phyloP scores from a whole-genome alignment of 2,797 vertebrate genomes.

The Gymnodraco acuticeps region DNA sequence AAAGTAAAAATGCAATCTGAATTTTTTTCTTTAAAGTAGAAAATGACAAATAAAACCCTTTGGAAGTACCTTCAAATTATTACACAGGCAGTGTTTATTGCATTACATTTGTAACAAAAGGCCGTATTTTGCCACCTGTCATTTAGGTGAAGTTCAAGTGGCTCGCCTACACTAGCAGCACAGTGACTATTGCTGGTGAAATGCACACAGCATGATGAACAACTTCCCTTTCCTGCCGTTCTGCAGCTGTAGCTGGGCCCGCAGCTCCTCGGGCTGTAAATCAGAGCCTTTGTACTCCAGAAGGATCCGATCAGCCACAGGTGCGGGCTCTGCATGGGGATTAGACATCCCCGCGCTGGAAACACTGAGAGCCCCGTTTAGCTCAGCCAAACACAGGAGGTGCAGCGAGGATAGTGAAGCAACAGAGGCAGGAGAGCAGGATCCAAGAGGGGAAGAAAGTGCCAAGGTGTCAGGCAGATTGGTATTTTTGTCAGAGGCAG shows the following conservation, averaged over 20 bases:
- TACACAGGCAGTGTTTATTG: slow-evolving; percentile 7
- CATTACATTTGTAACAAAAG: slow-evolving; percentile 30
- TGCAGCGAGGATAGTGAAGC: slow-evolving; percentile 41
- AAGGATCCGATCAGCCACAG: slow-evolving; percentile 97
- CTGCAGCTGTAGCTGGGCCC: slow-evolving; percentile 91
- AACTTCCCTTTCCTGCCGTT: slow-evolving; percentile 98
- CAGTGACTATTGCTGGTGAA: slow-evolving; percentile 91
- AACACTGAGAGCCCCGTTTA: slow-evolving; percentile 81
- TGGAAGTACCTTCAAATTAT: not conserved
- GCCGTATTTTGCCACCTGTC: slow-evolving; percentile 83
- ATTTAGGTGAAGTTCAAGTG: slow-evolving; percentile 87
- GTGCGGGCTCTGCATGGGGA: slow-evolving; percentile 90
- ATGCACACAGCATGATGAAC: slow-evolving; percentile 94
- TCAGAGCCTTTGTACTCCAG: slow-evolving; percentile 96
- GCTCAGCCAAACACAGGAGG: slow-evolving; percentile 54
- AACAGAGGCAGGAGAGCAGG: slow-evolving; percentile 19
- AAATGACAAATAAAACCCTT: too few relatives aligned
- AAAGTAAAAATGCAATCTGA: not conserved
- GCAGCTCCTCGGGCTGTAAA: slow-evolving; percentile 92
- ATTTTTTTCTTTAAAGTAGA: not conserved
- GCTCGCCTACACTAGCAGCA: slow-evolving; percentile 82
- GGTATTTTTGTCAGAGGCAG: slow-evolving; percentile 21
- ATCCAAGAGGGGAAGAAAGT: slow-evolving; percentile 14
- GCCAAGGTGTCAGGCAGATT: slow-evolving; percentile 38
- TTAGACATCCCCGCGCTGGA: slow-evolving; percentile 89